A percentile compares a stretch with the other conserved stretches of the same genome.
These are phyloP conservation scores for Drosophila neotestacea DNA, from an alignment of 2,888 invertebrate species.

Conservation along the genomic window DNA sequence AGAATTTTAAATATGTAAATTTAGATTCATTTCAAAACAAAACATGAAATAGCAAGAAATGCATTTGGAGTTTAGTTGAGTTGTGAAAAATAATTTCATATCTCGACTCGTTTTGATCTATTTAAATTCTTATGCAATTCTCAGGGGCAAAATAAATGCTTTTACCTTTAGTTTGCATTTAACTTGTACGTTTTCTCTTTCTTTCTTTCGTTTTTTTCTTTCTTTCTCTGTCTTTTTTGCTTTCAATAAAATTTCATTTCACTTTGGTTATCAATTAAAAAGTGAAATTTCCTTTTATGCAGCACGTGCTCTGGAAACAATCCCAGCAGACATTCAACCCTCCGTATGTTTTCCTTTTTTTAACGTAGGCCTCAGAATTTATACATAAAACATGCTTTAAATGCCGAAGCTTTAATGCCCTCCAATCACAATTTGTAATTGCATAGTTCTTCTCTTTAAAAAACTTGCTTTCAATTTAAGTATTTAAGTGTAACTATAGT, in stretches of 20 bases:
- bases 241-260: conserved; percentile 13
- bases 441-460: not conserved
- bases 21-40: conserved; percentile 7
- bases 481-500: not conserved
- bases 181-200: not conserved
- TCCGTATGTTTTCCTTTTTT: not conserved
- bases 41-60: not conserved
- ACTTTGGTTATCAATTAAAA: conserved; percentile 32
- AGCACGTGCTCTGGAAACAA: conserved; percentile 9
- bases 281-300: conserved; percentile 23
- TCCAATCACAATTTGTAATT: not conserved
- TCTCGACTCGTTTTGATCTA: conserved; percentile 8
- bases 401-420: not conserved
- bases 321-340: not conserved
- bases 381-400: not conserved
- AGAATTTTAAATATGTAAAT: conserved; percentile 32
- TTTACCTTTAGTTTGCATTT: conserved; percentile 1
- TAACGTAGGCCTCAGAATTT: not conserved
- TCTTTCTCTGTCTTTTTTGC: not conserved
- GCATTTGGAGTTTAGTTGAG: conserved; percentile 3
- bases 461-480: too few species aligned
- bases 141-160: conserved; percentile 19
- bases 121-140: conserved; percentile 25
- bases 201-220: not conserved
- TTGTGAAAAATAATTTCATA: conserved; percentile 13